Base-by-base conservation (phyloP, 2,888 invertebrate genomes). In the Apodemia zela region DNA sequence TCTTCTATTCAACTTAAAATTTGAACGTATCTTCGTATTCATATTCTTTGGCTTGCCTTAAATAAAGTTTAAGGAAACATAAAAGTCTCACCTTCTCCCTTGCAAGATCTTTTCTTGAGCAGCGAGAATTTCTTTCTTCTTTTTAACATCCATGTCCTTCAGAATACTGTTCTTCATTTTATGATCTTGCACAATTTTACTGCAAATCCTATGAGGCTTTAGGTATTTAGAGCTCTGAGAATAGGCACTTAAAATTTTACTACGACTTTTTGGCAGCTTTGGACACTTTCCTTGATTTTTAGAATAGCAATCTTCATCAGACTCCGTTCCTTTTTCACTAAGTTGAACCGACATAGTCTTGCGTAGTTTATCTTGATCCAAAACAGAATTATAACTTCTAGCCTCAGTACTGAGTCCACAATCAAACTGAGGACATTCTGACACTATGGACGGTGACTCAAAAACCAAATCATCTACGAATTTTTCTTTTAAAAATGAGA, bases 71-170 rank as follows among this genome's bases (percentile, higher is more conserved):
- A 33, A 33, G 33, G 33, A 33, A 8, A 33, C 7, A 33, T 33
- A 13, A 38, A 17, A 33, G 21, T 10, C 86, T 84, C 81, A 95
- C 95, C 93, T 93, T 77, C 92, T 91, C 66, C 91, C 93, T 73
- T 95, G 94, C 62, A 95, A 74, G 67, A 92, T 89, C 71, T 87
- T 89, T 59, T 94, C 93, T 72, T 93, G 93, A 61, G 85, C 87
- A 6, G 74, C 84, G 58, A 94, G 74, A 66, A 94, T 75, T 33
- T 93, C 91, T 76, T 89, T 93, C 18, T 93, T 87, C 75, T 93
- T 94, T 67, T 89, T 89, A 66, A 93, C 72, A 78, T 93, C 93
- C 38, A 89, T 70, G 18, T 93, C 91, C 74, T 82, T 91, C 6
- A 93, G 72, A 66, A 83, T 81, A 33, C 75, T 82, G 35, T 87